Evolutionary conservation across 2,888 invertebrate genomes (phyloP).

Genomic region (Microplitis deprimator): DNA sequence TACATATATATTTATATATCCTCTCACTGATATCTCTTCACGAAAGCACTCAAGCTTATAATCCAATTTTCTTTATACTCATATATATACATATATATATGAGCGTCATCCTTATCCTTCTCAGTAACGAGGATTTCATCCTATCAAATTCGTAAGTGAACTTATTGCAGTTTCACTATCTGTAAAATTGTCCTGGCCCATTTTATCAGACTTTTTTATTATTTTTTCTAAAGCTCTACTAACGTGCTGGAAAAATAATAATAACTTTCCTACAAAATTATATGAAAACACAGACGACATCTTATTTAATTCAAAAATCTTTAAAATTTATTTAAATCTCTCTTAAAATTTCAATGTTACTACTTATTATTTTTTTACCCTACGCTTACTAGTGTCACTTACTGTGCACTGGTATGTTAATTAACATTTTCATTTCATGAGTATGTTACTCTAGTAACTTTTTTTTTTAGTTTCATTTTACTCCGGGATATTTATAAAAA

Average conservation of each 20-base stretch:
- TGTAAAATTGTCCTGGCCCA: slow-evolving; percentile 7
- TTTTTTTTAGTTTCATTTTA: not conserved
- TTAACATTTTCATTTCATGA: not conserved
- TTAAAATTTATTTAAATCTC: too few species aligned
- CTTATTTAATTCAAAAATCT: too few species aligned
- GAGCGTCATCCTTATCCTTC: not conserved
- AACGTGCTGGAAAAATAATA: not conserved
- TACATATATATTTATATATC: slow-evolving; percentile 15
- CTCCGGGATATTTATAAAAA: not conserved
- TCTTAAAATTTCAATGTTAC: too few species aligned
- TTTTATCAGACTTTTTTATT: not conserved
- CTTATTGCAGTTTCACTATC: not conserved
- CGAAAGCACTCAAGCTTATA: not conserved
- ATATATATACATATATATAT: not conserved
- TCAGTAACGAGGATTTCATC: slow-evolving; percentile 29
- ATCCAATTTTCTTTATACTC: not conserved
- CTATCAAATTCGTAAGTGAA: slow-evolving; percentile 10
- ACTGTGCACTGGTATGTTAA: not conserved
- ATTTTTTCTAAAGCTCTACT: not conserved
- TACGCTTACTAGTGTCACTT: too few species aligned
- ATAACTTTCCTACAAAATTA: not conserved
- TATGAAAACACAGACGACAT: too few species aligned
- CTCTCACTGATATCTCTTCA: slow-evolving; percentile 6
- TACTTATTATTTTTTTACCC: too few species aligned
- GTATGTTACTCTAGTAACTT: not conserved